A percentile compares a stretch with the other conserved stretches of the same genome.
Conservation (phyloP, 2,113 vertebrate genomes). For the Orycteropus afer region DNA sequence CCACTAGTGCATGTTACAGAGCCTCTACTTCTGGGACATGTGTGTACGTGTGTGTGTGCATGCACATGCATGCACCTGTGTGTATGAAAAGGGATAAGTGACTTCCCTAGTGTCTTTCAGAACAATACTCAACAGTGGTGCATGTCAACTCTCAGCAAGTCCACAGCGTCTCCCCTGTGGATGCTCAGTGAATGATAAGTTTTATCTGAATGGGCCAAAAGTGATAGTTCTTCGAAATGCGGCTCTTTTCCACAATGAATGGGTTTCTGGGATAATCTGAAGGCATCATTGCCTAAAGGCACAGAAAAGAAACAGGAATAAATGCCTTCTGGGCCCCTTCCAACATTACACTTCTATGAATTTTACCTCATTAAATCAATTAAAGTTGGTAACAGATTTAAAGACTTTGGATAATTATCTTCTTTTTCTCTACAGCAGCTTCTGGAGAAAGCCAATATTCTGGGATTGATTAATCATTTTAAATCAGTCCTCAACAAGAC, state of each 20-base stretch:
- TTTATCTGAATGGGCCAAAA: conserved; percentile 15
- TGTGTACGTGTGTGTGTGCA: background rate
- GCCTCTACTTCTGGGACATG: background rate
- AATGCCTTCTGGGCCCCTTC: conserved; percentile 53
- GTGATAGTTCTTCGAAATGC: background rate
- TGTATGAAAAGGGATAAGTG: background rate
- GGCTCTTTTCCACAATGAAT: conserved; percentile 21
- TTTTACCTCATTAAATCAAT: conserved; percentile 77
- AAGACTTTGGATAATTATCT: conserved; percentile 69
- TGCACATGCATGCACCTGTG: no score
- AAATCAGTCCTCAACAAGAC: conserved; percentile 48
- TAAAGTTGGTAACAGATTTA: conserved; percentile 69
- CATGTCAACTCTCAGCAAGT: background rate
- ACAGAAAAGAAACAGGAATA: conserved; percentile 42
- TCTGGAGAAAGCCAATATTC: conserved; percentile 68
- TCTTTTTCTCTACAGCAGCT: conserved; percentile 62
- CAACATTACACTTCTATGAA: conserved; percentile 58
- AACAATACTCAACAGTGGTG: background rate
- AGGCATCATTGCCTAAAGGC: background rate
- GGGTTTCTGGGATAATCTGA: conserved; percentile 43
- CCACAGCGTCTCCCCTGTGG: background rate
- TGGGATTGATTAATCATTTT: conserved; percentile 58
- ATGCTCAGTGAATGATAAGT: background rate
- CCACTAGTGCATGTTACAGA: rapidly evolving
- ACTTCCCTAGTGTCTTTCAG: background rate